Base-by-base conservation (phyloP, 2,888 invertebrate genomes). In the Tridacna crocea region DNA sequence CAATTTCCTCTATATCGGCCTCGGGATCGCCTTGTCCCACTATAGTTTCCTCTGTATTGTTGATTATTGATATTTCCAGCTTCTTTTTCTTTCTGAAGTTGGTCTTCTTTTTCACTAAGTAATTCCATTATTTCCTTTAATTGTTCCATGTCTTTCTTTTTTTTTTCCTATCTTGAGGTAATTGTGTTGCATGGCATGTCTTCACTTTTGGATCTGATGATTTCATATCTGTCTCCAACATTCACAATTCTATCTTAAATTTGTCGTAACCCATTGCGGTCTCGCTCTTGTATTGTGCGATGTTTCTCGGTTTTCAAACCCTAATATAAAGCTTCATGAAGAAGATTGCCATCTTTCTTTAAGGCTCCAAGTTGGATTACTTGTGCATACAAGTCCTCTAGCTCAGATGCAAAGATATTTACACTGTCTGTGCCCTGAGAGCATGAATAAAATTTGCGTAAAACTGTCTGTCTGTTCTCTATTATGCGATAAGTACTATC, bases 181-280 rank as follows among this genome's bases (percentile, higher is more conserved):
- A n/a, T n/a, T n/a, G n/a, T 17, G 10, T 51, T 51, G 17, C 51
- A 51, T 24, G 27, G 17, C 27, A 13, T 24, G 10, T 46, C 19
- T 17, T 48, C 13, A 72, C 72, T 22, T 17, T n/a, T n/a, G n/a
- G n/a, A n/a, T n/a, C n/a, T n/a, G n/a, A n/a, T n/a, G n/a, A n/a
- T n/a, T n/a, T n/a, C n/a, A n/a, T n/a, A n/a, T n/a, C 46, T 60
- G 27, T 26, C n/a, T 70, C 72, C 22, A 75, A 12, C 22, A 70
- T 75, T 51, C 75, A 36, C 19, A 80, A 24, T 58, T 79, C 79
- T 58, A 60, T 65, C 36, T 74, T 79, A 36, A 79, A 74, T 55
- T 24, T n/a, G 58, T 79, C 79, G 47, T 74, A 79, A 22, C 74
- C 79, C 17, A 17, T 22, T n/a, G 74, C 22, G n/a, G 58, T 68